Evolutionary conservation across 1,140 invertebrate species (phyloP), one percentile per base, ranked within the genome.

Genomic region (Drosophila gunungcola): DNA sequence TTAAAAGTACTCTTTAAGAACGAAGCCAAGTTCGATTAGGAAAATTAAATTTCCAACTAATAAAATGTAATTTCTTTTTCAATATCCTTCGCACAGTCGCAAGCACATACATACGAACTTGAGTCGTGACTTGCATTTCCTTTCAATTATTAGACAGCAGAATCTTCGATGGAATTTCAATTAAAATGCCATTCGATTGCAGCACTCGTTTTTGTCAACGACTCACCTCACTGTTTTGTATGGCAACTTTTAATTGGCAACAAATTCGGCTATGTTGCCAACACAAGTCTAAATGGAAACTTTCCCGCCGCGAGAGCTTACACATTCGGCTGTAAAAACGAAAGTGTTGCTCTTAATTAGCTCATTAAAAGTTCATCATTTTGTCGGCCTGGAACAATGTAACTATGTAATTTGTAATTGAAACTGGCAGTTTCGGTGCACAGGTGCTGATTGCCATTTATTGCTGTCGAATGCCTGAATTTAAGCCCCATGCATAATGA

Each of bases 261-360:
- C 61, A 77, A 69, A 74, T 73, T 73, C 60, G 12, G 53, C 32
- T 56, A 69, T 27, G 32, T 43, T 72, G 65, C 65, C 69, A 72
- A 52, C 38, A 29, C 75, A 46, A 34, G 46, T 41, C 54, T 46
- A 36, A 34, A 53, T 58, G 58, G 12, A 67, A 76, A 74, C 70
- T 74, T 73, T 65, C 27, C 34, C 34, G 39, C 42, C 32, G 16
- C 16, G 36, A 38, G 34, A 36, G 41, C 55, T 46, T 21, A 13
- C 62, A 54, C 9, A 51, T 63, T 41, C 9, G 63, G 58, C 36
- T 54, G 13, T 45, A 54, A 69, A 77, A 76, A 25, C 25, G 74
- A 77, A 78, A 78, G 73, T 78, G 73, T 76, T 67, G 53, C 62
- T 64, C 72, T 76, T 77, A 78, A 78, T 78, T 78, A 78, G 74